phyloP scores from a whole-genome alignment of 2,113 vertebrate species.

The Oncorhynchus tshawytscha region DNA sequence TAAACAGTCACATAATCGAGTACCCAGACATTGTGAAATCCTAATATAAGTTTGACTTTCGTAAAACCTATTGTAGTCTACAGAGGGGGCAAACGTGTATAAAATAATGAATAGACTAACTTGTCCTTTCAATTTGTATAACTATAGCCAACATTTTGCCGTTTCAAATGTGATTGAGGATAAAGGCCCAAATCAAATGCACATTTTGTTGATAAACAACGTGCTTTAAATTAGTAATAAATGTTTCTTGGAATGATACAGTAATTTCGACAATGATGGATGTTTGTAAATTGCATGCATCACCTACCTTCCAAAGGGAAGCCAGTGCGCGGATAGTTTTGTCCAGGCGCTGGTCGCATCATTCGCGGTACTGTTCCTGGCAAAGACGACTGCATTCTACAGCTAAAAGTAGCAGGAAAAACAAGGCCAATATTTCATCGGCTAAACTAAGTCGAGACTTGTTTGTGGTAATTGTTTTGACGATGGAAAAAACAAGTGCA shows the following conservation, averaged over 20 bases:
- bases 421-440: slow-evolving; percentile 21
- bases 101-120: neutral
- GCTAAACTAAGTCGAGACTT: slow-evolving; percentile 40
- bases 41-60: neutral
- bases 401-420: slow-evolving; percentile 38
- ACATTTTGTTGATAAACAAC: no score
- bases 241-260: neutral
- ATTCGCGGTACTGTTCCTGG: slow-evolving; percentile 88
- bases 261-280: neutral
- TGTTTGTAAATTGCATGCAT: neutral
- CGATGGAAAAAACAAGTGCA: slow-evolving; percentile 16
- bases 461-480: slow-evolving; percentile 26
- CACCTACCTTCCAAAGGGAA: slow-evolving; percentile 94
- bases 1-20: neutral
- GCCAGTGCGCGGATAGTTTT: slow-evolving; percentile 90
- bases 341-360: slow-evolving; percentile 91
- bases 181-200: neutral
- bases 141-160: neutral
- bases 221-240: neutral
- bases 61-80: neutral
- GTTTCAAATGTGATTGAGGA: neutral
- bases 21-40: neutral
- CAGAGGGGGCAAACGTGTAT: neutral
- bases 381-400: slow-evolving; percentile 68
- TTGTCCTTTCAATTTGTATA: no score